Evolutionary conservation across 2,113 vertebrate genomes (phyloP), one percentile per base, ranked within the genome.

Genomic region (Phocoena phocoena): DNA sequence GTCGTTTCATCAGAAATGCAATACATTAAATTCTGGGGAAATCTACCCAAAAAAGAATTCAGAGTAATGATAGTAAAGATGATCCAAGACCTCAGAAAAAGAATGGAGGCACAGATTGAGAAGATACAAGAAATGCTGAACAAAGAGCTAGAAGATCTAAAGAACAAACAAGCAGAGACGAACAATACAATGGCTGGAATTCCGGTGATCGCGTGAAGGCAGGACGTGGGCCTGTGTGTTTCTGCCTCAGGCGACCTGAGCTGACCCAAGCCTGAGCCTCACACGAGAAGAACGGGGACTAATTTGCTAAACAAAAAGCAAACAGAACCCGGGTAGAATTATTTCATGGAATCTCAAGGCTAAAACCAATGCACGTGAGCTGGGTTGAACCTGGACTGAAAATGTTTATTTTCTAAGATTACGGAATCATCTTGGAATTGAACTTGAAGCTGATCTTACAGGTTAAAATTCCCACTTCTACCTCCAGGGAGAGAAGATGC

Each of bases 401-500:
- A 41, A 41, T 41, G 47, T 62, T 93, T 88, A 65, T 92, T 84
- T 88, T 90, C 76, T 76, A 36, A 93, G 90, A 65, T 76, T 85
- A 65, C 4, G 44, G 86, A 63, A 73, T 10, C n/a, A 3, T 63
- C 58, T 70, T 36, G 44, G 77, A 58, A 36, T 70, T 84, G 71
- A 91, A 88, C 89, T 88, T 33, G 55, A 44, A n/a, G n/a, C 26
- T n/a, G 41, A 86, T 80, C 60, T 41, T 55, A 13, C 23, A 63
- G 73, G 68, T 28, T n/a, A 28, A 63, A 92, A 76, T 44, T n/a
- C 80, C 82, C 55, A 55, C 74, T 36, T 87, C 36, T 76, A 1
- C 44, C 55, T 44, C 65, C 11, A 26, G 47, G 63, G 73, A 67
- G 31, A 25, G 67, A 44, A 26, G 84, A 36, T 15, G 33, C 0